Conservation (phyloP, 2,113 vertebrate species). For the Triplophysa tibetana region DNA sequence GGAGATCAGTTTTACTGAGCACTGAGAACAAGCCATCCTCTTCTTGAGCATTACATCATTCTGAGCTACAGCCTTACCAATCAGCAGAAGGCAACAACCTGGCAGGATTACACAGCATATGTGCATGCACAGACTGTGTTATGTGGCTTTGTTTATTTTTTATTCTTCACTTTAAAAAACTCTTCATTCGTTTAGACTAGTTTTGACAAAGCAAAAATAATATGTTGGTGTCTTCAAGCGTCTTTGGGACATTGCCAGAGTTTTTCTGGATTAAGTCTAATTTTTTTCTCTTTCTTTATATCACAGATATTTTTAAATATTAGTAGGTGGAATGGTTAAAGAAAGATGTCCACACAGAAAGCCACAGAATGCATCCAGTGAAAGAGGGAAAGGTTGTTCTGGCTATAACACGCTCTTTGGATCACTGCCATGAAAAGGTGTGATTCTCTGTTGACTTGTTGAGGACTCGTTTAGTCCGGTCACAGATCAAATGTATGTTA, state of each 20-base stretch:
- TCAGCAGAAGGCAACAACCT: constrained; percentile 35
- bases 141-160: too few relatives aligned
- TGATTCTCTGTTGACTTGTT: constrained; percentile 17
- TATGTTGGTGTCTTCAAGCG: too few relatives aligned
- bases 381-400: constrained; percentile 2
- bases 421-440: constrained; percentile 36
- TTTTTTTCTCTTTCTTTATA: too few relatives aligned
- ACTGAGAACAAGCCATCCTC: constrained; percentile 51
- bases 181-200: too few relatives aligned
- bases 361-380: not conserved
- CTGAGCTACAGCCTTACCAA: constrained; percentile 72
- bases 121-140: not conserved
- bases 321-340: not conserved
- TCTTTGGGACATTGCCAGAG: too few relatives aligned
- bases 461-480: constrained; percentile 15
- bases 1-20: constrained; percentile 36
- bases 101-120: constrained; percentile 33
- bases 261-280: too few relatives aligned
- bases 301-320: not conserved
- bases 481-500: constrained; percentile 2
- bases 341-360: not conserved
- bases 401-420: constrained; percentile 1
- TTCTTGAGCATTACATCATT: constrained; percentile 71
- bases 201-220: too few relatives aligned
- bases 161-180: too few relatives aligned